A percentile compares a stretch with the other conserved stretches of the same genome.
phyloP scores from a whole-genome alignment of 2,113 vertebrate genomes.

The Myanophis thanlyinensis region DNA sequence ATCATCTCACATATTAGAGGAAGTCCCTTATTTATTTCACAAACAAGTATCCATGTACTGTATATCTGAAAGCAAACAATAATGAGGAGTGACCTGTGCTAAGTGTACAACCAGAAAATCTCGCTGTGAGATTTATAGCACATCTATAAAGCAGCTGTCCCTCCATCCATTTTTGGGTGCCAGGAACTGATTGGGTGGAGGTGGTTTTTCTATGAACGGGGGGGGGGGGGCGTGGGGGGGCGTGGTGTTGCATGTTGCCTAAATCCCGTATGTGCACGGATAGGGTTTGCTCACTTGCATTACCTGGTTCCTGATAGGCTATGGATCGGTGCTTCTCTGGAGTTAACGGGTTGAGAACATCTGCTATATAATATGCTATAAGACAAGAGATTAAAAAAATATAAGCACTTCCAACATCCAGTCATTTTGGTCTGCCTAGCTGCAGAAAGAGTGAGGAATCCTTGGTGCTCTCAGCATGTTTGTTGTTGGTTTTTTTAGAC shows the following conservation, averaged over 20 bases:
- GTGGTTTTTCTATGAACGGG: neutral
- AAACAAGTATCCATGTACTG: neutral
- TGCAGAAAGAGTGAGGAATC: too few relatives aligned
- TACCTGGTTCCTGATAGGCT: neutral
- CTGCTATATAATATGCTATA: neutral
- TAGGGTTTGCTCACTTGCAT: neutral
- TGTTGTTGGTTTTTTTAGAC: too few relatives aligned
- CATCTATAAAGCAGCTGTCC: neutral
- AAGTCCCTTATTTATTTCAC: neutral
- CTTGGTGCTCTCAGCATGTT: too few relatives aligned
- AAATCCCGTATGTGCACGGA: neutral
- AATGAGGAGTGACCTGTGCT: neutral
- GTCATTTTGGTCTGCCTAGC: neutral
- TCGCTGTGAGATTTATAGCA: neutral
- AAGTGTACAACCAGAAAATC: neutral
- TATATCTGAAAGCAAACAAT: neutral
- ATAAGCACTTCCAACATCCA: neutral
- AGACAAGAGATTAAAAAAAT: neutral
- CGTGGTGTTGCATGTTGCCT: neutral
- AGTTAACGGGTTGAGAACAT: accelerated
- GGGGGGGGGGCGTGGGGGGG: too few relatives aligned
- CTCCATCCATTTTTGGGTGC: neutral
- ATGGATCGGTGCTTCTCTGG: accelerated
- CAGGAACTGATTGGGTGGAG: neutral
- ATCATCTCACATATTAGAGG: constrained; percentile 7